Evolutionary conservation across 2,113 vertebrate species (phyloP).

Genomic region (Puntigrus tetrazona): DNA sequence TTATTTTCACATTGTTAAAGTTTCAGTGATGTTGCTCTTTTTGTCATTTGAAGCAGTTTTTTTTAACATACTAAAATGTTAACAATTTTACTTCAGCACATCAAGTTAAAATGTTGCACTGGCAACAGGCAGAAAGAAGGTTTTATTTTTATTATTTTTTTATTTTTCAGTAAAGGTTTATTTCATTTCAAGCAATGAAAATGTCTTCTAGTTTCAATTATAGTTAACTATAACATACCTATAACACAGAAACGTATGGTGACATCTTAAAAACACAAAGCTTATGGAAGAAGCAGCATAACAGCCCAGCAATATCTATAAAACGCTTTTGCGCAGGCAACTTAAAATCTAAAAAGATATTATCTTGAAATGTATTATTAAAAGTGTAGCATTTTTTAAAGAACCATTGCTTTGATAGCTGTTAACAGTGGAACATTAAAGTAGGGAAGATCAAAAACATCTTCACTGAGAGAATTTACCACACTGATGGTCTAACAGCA

Average conservation of each 20-base stretch:
- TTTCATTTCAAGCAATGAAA: too few species aligned
- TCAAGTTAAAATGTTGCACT: too few species aligned
- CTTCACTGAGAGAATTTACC: background rate
- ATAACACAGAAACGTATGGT: too few species aligned
- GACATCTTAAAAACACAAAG: background rate
- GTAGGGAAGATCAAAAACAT: background rate
- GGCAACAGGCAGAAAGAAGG: too few species aligned
- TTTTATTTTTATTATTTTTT: too few species aligned
- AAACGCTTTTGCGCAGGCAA: background rate
- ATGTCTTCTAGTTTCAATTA: background rate
- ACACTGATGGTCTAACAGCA: background rate
- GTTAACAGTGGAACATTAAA: background rate
- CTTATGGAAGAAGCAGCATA: background rate
- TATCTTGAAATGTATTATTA: background rate
- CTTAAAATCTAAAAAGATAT: background rate
- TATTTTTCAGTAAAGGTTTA: too few species aligned
- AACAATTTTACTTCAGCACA: too few species aligned
- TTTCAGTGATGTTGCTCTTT: background rate
- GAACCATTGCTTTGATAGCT: too few species aligned
- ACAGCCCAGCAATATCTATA: background rate
- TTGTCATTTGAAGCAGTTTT: too few species aligned
- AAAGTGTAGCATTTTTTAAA: background rate
- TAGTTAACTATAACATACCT: too few species aligned
- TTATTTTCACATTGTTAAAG: background rate
- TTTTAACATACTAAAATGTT: too few species aligned